phyloP scores from a whole-genome alignment of 2,888 invertebrate genomes.

The Germaria angustata region DNA sequence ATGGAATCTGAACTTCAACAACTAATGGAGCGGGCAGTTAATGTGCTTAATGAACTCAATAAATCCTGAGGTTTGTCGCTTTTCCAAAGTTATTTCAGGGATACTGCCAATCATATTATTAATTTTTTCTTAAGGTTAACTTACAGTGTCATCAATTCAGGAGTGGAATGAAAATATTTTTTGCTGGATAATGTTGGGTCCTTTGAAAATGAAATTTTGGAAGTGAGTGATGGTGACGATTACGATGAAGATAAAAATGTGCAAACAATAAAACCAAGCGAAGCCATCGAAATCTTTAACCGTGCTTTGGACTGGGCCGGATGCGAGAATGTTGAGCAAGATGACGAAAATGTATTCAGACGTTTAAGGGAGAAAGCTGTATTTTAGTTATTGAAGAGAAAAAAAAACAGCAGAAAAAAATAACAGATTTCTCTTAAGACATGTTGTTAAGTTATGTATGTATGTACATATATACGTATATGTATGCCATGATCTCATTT shows the following conservation, averaged over 20 bases:
- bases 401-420: constrained; percentile 31
- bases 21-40: not conserved
- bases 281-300: constrained; percentile 23
- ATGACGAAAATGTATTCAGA: constrained; percentile 36
- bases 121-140: not conserved
- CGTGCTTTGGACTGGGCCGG: constrained; percentile 15
- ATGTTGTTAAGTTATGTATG: too few relatives aligned
- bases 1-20: not conserved
- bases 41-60: too few relatives aligned
- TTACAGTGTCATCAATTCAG: not conserved
- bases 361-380: constrained; percentile 31
- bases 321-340: constrained; percentile 26
- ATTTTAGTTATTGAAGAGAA: constrained; percentile 7
- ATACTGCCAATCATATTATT: not conserved
- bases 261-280: constrained; percentile 35
- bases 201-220: constrained; percentile 7
- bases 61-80: too few relatives aligned
- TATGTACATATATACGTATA: too few relatives aligned
- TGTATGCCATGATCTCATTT: too few relatives aligned
- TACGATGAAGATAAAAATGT: constrained; percentile 15
- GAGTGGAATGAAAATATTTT: not conserved
- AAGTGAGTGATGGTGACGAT: constrained; percentile 22
- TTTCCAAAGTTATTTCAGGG: too few relatives aligned
- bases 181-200: not conserved
- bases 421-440: constrained; percentile 34